A percentile compares a stretch with the other conserved stretches of the same genome.
phyloP scores from a whole-genome alignment of 1,140 invertebrate species.

The Caenorhabditis elegans region DNA sequence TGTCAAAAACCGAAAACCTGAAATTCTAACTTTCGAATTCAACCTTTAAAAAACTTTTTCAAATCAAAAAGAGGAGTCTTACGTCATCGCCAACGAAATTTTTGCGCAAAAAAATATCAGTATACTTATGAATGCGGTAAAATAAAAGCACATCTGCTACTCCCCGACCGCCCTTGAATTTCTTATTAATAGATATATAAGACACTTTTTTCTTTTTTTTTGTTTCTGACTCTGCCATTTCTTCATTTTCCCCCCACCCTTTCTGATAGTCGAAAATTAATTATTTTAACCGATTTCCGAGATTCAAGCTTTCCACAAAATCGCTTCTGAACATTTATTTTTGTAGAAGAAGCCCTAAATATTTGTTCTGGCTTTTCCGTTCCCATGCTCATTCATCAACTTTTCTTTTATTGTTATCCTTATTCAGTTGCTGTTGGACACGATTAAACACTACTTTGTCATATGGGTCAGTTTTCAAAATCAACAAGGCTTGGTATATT shows the following conservation, averaged over 20 bases:
- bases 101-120: too few relatives aligned
- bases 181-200: slow-evolving; percentile 27
- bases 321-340: too few relatives aligned
- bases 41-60: too few relatives aligned
- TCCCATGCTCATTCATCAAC: background rate
- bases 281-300: too few relatives aligned
- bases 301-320: too few relatives aligned
- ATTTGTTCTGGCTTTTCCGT: background rate
- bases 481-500: too few relatives aligned
- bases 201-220: background rate
- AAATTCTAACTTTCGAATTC: too few relatives aligned
- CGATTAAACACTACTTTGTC: background rate
- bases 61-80: too few relatives aligned
- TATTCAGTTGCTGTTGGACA: background rate
- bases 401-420: background rate
- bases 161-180: slow-evolving; percentile 23
- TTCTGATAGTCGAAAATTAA: too few relatives aligned
- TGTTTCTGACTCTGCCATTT: background rate
- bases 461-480: background rate
- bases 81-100: too few relatives aligned
- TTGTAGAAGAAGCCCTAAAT: too few relatives aligned
- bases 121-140: background rate
- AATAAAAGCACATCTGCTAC: slow-evolving; percentile 22
- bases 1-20: too few relatives aligned
- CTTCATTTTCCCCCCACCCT: background rate